Evolutionary conservation across 2,113 vertebrate species (phyloP).

Genomic region (Tricholaema leucomelas): DNA sequence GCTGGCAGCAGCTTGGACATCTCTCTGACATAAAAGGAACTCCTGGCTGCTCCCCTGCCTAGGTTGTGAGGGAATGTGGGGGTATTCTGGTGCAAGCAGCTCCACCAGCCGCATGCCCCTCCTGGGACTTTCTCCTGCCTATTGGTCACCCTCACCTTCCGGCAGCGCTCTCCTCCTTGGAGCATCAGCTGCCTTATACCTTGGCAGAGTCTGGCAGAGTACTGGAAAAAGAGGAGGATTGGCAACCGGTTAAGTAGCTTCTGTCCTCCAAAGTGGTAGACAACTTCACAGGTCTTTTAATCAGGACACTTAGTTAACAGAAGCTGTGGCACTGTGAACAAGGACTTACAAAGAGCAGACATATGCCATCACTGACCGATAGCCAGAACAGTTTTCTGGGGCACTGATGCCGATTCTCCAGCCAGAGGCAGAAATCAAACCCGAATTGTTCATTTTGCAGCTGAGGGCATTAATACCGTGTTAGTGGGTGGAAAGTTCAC

Average conservation of each 20-base stretch:
- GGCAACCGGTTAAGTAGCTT: not conserved
- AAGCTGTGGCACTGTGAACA: not conserved
- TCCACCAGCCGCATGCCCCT: not conserved
- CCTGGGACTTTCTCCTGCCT: not conserved
- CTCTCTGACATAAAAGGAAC: not conserved
- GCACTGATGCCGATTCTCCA: not conserved
- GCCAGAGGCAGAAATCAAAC: not conserved
- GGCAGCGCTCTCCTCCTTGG: not conserved
- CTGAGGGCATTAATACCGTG: not conserved
- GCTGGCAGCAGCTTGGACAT: not conserved
- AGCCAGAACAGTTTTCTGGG: not conserved
- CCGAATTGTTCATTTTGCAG: not conserved
- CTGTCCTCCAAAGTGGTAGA: not conserved
- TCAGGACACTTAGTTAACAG: not conserved
- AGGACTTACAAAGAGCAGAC: not conserved
- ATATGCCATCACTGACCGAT: not conserved
- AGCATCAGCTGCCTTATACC: not conserved
- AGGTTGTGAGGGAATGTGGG: accelerated
- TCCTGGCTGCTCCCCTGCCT: not conserved
- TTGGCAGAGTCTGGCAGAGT: not conserved
- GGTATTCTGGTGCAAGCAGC: not conserved
- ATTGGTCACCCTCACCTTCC: not conserved
- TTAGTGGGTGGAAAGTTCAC: not conserved
- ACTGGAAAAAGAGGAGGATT: not conserved
- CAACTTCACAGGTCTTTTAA: not conserved